Base-by-base conservation (phyloP, 30 jellyfish, hydroid and myxozoan genomes). In the Cassiopea xamachana region DNA sequence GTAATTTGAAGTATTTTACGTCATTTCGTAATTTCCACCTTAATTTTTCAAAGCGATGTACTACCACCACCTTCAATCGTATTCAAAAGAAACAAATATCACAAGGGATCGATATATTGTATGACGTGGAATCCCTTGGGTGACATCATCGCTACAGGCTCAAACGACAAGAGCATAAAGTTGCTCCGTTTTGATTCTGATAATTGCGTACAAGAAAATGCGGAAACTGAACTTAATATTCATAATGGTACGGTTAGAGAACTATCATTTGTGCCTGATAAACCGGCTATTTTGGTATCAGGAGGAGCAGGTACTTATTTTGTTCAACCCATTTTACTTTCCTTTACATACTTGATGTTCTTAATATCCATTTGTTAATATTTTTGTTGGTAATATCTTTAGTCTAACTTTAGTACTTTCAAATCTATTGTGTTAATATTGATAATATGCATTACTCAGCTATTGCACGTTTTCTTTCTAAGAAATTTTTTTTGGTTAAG, bases 51-150 rank as follows among this genome's bases (percentile, higher is more conserved):
- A 72, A 89, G 96, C 18, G 96, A 82, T 60, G 84, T 61, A 72
- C 18, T 89, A 7, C 96, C 97, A 19, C 87, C 92, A 69, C 88
- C 94, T 12, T 86, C 88, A 17, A 93, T 90, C 2, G 94, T 94
- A 8, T 83, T 94, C 83, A 94, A 92, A 73, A 93, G 99, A 45
- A 82, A 78, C 92, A 96, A 92, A 62, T 96, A 96, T 80, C 99
- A 96, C 97, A 95, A 94, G n/a, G 99, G 99, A n/a, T 96, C 99
- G 0, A 96, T 96, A 15, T 96, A 96, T 90, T 91, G 98, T 88
- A 86, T 91, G 93, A 93, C 99, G 45, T 96, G 99, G 99, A 89
- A 85, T 77, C 98, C 99, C 39, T 96, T 86, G 64, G 99, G 99
- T 16, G 92, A 89, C 81, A 59, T 96, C 89, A 90, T 96, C 6